Evolutionary conservation across 2,113 vertebrate genomes (phyloP).

Genomic region (Pluvianellus socialis): DNA sequence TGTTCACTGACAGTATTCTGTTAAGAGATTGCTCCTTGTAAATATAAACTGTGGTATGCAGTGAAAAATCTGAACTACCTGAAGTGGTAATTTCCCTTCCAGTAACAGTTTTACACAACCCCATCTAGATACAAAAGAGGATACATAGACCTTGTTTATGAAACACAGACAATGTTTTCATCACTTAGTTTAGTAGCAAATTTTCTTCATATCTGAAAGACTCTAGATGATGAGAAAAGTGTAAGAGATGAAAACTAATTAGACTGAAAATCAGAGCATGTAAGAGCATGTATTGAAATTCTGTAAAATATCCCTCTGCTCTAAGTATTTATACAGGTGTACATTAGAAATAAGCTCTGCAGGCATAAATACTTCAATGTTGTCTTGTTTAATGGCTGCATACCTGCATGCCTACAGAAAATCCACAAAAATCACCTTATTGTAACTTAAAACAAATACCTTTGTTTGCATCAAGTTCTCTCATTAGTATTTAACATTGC

Average conservation of each 20-base stretch:
- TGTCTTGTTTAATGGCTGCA: not conserved
- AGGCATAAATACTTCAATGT: not conserved
- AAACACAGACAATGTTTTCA: not conserved
- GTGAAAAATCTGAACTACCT: not conserved
- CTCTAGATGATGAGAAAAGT: not conserved
- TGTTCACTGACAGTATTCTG: not conserved
- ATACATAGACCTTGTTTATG: not conserved
- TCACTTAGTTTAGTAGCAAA: not conserved
- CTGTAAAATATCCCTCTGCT: not conserved
- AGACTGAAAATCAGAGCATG: not conserved
- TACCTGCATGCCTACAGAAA: not conserved
- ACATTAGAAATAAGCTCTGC: not conserved
- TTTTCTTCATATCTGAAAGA: not conserved
- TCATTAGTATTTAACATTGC: not conserved
- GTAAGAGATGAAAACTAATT: not conserved
- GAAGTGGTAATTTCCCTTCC: not conserved
- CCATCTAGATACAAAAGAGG: not conserved
- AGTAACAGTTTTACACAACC: not conserved
- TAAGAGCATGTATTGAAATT: not conserved
- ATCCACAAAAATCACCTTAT: not conserved
- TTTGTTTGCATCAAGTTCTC: not conserved
- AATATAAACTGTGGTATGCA: not conserved
- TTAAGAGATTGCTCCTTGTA: not conserved
- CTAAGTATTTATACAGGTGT: not conserved
- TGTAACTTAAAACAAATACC: not conserved